These are phyloP conservation scores for Platyrinchus mystaceus DNA, from an alignment of 2,797 vertebrate genomes.

Conservation along the genomic window DNA sequence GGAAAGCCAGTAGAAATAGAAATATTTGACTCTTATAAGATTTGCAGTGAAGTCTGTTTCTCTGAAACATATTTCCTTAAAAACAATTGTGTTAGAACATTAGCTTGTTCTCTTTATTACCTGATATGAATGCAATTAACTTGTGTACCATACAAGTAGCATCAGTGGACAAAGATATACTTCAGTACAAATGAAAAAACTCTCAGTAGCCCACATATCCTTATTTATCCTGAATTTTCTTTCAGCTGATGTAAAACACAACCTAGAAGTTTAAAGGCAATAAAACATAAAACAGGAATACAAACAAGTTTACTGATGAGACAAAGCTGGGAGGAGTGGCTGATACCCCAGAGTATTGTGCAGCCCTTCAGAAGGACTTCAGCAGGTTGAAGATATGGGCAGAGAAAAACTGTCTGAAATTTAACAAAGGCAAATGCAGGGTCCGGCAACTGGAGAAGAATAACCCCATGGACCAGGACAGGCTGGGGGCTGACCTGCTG, in stretches of 20 bases:
- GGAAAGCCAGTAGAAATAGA: not conserved
- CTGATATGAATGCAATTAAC: not conserved
- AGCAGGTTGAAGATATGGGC: not conserved
- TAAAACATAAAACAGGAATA: not conserved
- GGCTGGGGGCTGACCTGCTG: not conserved
- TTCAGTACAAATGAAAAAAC: not conserved
- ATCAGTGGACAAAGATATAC: not conserved
- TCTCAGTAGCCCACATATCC: not conserved
- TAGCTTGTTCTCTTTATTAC: not conserved
- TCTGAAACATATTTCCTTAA: not conserved
- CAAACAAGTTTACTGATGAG: not conserved
- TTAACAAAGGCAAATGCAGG: not conserved
- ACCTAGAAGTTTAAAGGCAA: not conserved
- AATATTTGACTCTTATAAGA: not conserved
- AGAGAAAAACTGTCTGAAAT: not conserved
- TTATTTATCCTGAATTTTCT: not conserved
- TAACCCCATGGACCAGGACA: not conserved
- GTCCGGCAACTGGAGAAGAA: not conserved
- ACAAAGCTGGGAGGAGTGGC: not conserved
- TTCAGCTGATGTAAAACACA: not conserved
- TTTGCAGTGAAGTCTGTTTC: not conserved
- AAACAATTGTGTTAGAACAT: not conserved
- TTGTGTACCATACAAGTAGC: not conserved
- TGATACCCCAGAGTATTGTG: rapidly evolving
- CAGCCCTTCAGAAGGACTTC: not conserved